Conservation (phyloP, 37 sponge, comb jelly and placozoan species). For the Aplysina aerophoba region DNA sequence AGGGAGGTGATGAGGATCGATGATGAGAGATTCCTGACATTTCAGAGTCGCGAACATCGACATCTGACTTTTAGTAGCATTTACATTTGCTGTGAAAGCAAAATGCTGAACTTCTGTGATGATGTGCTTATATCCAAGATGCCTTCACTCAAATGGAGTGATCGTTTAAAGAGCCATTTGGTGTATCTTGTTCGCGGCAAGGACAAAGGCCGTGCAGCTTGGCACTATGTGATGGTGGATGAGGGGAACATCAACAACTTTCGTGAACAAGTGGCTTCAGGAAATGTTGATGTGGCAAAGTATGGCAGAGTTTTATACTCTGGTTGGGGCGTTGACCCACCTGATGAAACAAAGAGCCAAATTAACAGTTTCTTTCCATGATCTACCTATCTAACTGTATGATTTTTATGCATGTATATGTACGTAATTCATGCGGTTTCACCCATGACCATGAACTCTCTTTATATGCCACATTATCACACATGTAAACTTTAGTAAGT, state of each 20-base stretch:
- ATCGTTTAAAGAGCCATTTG: background rate
- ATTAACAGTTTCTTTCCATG: background rate
- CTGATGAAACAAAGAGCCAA: conserved; percentile 40
- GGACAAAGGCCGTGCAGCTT: conserved; percentile 44
- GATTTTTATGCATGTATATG: too few relatives aligned
- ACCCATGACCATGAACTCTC: too few relatives aligned
- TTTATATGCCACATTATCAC: too few relatives aligned
- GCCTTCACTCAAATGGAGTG: background rate
- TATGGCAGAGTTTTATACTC: conserved; percentile 68
- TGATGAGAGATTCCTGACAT: background rate
- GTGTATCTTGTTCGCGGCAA: conserved; percentile 26
- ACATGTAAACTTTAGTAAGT: too few relatives aligned
- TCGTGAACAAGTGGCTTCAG: conserved; percentile 12
- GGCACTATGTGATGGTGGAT: conserved; percentile 74
- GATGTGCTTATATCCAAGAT: background rate
- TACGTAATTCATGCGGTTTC: too few relatives aligned
- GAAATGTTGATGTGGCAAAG: conserved; percentile 51
- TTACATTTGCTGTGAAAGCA: background rate
- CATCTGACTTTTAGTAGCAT: background rate
- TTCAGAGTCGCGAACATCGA: background rate
- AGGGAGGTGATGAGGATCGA: conserved; percentile 7
- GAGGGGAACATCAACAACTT: conserved; percentile 40
- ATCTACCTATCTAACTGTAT: too few relatives aligned
- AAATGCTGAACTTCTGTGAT: background rate
- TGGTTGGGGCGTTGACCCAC: conserved; percentile 82